These are phyloP conservation scores for Maccullochella peelii DNA, from an alignment of 2,113 vertebrate species.

Conservation along the genomic window DNA sequence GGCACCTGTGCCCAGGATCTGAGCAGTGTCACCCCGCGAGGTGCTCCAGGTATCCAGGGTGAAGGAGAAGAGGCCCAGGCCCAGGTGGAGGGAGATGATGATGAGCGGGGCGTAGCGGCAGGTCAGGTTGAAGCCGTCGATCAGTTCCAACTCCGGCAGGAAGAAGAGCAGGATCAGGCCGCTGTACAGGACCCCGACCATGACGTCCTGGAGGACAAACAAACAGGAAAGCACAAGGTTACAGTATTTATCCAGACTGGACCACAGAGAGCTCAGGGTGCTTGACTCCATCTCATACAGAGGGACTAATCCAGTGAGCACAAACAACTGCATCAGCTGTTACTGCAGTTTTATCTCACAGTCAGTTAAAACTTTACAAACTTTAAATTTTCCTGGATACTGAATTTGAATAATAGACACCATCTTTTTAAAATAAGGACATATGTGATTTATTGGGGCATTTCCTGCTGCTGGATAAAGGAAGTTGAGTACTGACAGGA, in stretches of 20 bases:
- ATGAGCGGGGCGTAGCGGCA: constrained; percentile 89
- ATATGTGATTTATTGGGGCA: not conserved
- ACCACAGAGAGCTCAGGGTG: too few relatives aligned
- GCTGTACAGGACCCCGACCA: constrained; percentile 92
- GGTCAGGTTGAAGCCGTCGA: constrained; percentile 92
- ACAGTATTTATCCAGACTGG: not conserved
- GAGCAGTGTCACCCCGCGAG: constrained; percentile 94
- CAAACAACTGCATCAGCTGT: not conserved
- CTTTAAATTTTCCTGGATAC: not conserved
- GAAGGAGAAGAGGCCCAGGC: constrained; percentile 94
- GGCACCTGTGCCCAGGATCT: constrained; percentile 94
- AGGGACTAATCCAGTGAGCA: too few relatives aligned
- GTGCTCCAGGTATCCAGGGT: constrained; percentile 98
- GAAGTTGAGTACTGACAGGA: constrained; percentile 32
- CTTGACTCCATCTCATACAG: too few relatives aligned
- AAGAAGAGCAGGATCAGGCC: constrained; percentile 90
- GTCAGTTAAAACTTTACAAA: not conserved
- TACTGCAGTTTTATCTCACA: not conserved
- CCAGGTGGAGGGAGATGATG: constrained; percentile 91
- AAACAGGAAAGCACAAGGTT: not conserved
- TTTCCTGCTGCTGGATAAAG: constrained; percentile 16
- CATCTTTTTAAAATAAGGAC: not conserved
- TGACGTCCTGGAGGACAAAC: constrained; percentile 88
- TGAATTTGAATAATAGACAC: not conserved
- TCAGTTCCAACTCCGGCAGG: constrained; percentile 89